Base-by-base conservation (phyloP, 2,888 invertebrate species). In the Agrochola macilenta region DNA sequence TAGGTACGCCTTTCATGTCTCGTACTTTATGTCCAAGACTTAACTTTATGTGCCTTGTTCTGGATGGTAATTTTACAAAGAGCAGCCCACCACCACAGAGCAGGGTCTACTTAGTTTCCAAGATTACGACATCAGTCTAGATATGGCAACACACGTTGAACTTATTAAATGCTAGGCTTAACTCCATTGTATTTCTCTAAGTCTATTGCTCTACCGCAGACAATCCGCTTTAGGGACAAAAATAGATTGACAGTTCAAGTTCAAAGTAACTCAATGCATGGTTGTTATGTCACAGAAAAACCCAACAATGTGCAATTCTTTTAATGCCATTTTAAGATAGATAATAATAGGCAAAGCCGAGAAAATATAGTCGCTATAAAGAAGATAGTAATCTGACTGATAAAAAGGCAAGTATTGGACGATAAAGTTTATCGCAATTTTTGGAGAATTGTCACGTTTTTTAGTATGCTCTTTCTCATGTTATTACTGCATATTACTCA, bases 341-440 rank as follows among this genome's bases (percentile, higher is more conserved):
- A 11, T 4, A 61, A 35, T n/a, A n/a, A 58, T 1, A 39, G 9
- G 35, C 17, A 57, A 35, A 52, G 20, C 26, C 17, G 49, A 39
- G 20, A 43, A 66, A 57, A 75, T 71, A 46, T 54, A 23, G 2
- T 71, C 17, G 20, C 30, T 58, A 39, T 71, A 75, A 60, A 60
- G 17, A 85, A 73, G 52, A 77, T 72, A 77, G 30, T 52, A 52
- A 72, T 43, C 5, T 60, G 60, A 60, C 2, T 39, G 76, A 81
- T 85, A 85, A 75, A 66, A 75, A 69, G 26, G 58, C 70, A 81
- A 63, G 61, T 69, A 49, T 43, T 69, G 30, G 5, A 57, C 54
- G 76, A 85, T 85, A 72, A 69, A 57, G 0, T 76, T 81, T 76
- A 85, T 85, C 68, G 64, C 43, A 58, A 23, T 49, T 63, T 60